Percentiles rank a stretch among this genome's conserved stretches.
These are phyloP conservation scores for Microctonus aethiopoides DNA, from an alignment of 2,888 invertebrate species.

Conservation along the genomic window DNA sequence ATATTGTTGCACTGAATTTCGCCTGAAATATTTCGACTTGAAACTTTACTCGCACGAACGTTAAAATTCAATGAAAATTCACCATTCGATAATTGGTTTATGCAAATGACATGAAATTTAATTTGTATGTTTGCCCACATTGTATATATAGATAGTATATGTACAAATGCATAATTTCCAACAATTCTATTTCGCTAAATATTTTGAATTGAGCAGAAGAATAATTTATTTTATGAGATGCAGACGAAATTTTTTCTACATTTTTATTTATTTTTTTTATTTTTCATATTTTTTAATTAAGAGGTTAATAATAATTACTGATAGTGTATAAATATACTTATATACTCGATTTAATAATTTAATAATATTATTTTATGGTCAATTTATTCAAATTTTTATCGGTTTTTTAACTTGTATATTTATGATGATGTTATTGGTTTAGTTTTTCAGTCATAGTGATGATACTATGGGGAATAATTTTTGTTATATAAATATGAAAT, in stretches of 20 bases:
- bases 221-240: not conserved
- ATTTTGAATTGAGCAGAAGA: not conserved
- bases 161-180: not conserved
- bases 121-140: not conserved
- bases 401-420: no score
- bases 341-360: no score
- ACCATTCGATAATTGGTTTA: not conserved
- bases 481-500: no score
- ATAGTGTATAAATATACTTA: no score
- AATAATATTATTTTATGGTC: no score
- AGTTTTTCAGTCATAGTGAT: no score
- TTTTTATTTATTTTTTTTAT: not conserved
- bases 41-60: not conserved
- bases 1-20: not conserved
- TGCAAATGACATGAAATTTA: not conserved
- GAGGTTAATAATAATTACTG: no score
- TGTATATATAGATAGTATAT: not conserved
- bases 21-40: not conserved
- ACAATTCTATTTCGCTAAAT: not conserved
- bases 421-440: no score
- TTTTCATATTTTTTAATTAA: no score
- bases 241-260: not conserved
- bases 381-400: no score
- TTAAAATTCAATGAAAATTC: not conserved
- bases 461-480: no score